phyloP scores from a whole-genome alignment of 1,140 invertebrate species.

The Drosophila chauvacae region DNA sequence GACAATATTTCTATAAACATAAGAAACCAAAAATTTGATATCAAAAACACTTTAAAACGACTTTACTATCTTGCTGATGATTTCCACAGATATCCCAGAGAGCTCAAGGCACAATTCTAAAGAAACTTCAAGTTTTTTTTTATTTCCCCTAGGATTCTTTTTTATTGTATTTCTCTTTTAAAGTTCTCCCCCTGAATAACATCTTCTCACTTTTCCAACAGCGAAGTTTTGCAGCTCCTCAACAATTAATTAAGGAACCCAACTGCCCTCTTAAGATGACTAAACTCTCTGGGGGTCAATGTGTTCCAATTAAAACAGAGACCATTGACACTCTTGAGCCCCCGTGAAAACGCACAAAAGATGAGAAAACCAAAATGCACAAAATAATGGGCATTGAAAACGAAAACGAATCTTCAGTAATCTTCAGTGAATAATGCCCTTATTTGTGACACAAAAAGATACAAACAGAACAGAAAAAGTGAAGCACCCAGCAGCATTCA shows the following conservation, averaged over 20 bases:
- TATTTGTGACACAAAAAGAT: constrained; percentile 53
- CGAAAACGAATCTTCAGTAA: constrained; percentile 49
- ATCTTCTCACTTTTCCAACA: not conserved
- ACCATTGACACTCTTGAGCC: constrained; percentile 38
- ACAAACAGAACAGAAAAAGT: constrained; percentile 55
- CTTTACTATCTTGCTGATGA: not conserved
- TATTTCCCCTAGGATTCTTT: constrained; percentile 5
- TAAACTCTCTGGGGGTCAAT: constrained; percentile 61
- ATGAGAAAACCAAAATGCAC: constrained; percentile 25
- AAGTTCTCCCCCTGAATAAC: not conserved
- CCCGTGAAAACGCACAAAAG: constrained; percentile 36
- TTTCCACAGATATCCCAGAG: too few relatives aligned
- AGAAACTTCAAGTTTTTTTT: not conserved
- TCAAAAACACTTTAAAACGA: not conserved
- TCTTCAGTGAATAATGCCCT: constrained; percentile 34
- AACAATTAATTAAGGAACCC: constrained; percentile 36
- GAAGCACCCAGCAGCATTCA: constrained; percentile 18
- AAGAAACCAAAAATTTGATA: not conserved
- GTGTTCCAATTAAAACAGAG: constrained; percentile 47
- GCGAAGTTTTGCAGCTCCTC: not conserved
- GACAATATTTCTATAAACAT: too few relatives aligned
- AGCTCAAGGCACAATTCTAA: not conserved
- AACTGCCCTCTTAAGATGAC: constrained; percentile 37
- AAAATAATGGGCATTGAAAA: constrained; percentile 47
- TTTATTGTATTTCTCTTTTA: not conserved